Percentiles rank a stretch among this genome's conserved stretches.
These are phyloP conservation scores for Melanerpes formicivorus DNA, from an alignment of 2,113 vertebrate species.

Conservation along the genomic window DNA sequence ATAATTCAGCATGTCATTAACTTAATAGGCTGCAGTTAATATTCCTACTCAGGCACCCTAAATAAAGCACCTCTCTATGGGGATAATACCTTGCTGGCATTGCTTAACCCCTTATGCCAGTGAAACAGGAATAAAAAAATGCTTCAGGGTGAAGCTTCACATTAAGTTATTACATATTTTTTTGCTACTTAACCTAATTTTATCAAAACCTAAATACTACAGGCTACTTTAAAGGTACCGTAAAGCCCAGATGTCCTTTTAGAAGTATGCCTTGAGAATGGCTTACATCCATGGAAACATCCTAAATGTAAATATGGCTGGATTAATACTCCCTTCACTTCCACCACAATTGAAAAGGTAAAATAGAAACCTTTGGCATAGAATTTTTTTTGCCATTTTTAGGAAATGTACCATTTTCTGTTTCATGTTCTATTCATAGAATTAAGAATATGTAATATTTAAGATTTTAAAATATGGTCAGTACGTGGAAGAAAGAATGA, in stretches of 20 bases:
- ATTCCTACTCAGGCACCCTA: background rate
- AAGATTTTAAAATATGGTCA: background rate
- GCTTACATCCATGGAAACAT: rapidly evolving
- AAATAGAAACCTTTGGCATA: background rate
- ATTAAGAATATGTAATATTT: background rate
- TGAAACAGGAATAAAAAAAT: background rate
- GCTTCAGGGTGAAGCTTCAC: background rate
- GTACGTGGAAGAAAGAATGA: background rate
- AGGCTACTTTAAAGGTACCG: background rate
- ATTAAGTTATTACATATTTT: background rate
- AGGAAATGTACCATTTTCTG: background rate
- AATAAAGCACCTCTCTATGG: background rate
- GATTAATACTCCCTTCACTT: background rate
- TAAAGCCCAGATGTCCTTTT: background rate
- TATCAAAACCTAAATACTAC: background rate
- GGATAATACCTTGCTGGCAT: background rate
- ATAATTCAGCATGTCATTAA: constrained; percentile 18
- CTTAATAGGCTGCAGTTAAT: background rate
- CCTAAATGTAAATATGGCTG: background rate
- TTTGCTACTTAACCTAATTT: background rate
- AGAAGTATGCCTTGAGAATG: background rate
- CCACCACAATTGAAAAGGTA: background rate
- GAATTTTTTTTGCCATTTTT: background rate
- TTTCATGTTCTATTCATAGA: background rate
- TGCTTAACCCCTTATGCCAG: background rate